These are phyloP conservation scores for Sitta europaea DNA, from an alignment of 2,113 vertebrate genomes.

Conservation along the genomic window DNA sequence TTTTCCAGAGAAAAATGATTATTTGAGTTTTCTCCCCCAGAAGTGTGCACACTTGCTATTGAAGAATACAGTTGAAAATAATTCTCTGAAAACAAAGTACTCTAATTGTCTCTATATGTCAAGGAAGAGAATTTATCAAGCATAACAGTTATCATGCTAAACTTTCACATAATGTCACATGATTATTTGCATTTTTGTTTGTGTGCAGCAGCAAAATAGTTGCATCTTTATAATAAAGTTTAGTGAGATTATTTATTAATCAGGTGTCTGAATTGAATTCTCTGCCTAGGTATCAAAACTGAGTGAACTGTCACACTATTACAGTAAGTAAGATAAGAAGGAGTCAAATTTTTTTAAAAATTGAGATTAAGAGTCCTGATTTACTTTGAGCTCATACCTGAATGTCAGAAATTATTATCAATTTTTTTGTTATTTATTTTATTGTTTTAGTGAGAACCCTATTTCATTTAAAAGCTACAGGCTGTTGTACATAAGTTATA, in stretches of 20 bases:
- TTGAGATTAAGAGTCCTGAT: neutral
- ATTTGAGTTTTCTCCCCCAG: neutral
- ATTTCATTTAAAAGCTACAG: neutral
- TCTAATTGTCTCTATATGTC: neutral
- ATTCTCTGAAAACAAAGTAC: neutral
- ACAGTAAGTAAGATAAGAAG: neutral
- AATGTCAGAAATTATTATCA: neutral
- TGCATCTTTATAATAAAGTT: neutral
- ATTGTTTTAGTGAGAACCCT: neutral
- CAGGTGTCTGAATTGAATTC: neutral
- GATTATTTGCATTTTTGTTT: neutral
- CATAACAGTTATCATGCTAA: neutral
- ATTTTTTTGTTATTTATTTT: neutral
- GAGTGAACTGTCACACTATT: neutral
- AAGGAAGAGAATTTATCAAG: neutral
- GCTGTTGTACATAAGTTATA: neutral
- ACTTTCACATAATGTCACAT: neutral
- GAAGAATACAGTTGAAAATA: neutral
- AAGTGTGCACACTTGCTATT: neutral
- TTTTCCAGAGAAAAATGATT: neutral
- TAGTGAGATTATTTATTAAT: neutral
- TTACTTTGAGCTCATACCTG: neutral
- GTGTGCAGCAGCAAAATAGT: neutral
- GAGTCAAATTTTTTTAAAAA: neutral
- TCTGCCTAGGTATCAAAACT: neutral